phyloP scores from a whole-genome alignment of 2,797 vertebrate species.

The Brachyrhaphis roseni region DNA sequence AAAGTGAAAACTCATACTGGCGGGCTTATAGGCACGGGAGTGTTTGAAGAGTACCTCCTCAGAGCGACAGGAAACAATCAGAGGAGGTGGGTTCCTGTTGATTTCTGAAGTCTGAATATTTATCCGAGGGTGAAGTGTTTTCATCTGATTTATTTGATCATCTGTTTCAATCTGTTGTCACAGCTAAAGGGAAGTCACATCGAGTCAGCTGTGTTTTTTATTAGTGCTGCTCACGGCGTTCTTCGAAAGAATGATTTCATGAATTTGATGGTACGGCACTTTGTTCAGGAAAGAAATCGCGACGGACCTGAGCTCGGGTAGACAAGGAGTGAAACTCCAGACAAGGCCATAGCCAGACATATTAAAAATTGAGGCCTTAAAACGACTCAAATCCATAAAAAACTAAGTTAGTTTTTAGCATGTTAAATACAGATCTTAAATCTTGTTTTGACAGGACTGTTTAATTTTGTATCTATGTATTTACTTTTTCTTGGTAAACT shows the following conservation, averaged over 20 bases:
- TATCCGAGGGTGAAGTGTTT: slow-evolving; percentile 25
- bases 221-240: not conserved
- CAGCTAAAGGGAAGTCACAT: slow-evolving; percentile 30
- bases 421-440: too few relatives aligned
- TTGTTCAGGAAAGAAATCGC: slow-evolving; percentile 17
- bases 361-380: too few relatives aligned
- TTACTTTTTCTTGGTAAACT: too few relatives aligned
- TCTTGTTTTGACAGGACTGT: too few relatives aligned
- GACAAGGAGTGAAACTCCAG: not conserved
- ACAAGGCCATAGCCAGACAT: not conserved
- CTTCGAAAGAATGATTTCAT: not conserved
- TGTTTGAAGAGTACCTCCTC: slow-evolving; percentile 42
- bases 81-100: slow-evolving; percentile 21
- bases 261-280: not conserved
- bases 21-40: slow-evolving; percentile 31
- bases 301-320: not conserved
- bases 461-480: too few relatives aligned
- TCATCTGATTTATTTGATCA: slow-evolving; percentile 13
- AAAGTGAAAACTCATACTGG: slow-evolving; percentile 52
- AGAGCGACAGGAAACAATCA: slow-evolving; percentile 24
- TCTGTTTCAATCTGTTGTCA: slow-evolving; percentile 31
- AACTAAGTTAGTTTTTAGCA: too few relatives aligned
- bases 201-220: slow-evolving; percentile 18
- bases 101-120: slow-evolving; percentile 21
- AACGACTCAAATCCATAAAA: too few relatives aligned